Evolutionary conservation across 1,140 invertebrate genomes (phyloP).

Genomic region (Hyles vespertilio): DNA sequence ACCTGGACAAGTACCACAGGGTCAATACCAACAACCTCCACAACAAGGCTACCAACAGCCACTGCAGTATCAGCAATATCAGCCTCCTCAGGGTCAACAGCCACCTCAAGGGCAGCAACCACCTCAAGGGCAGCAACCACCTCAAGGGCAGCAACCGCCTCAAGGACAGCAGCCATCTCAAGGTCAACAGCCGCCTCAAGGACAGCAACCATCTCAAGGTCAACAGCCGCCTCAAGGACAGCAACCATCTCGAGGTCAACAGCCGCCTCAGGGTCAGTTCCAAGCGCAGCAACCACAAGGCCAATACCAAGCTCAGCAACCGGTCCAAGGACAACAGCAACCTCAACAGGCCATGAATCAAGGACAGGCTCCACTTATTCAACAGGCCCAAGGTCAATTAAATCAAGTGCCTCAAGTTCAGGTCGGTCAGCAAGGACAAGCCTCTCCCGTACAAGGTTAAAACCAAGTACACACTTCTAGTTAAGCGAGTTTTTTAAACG

Average conservation of each 20-base stretch:
- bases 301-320: conserved; percentile 22
- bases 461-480: conserved; percentile 1
- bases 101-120: conserved; percentile 14
- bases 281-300: conserved; percentile 25
- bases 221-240: conserved; percentile 19
- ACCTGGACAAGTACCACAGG: conserved; percentile 20
- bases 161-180: conserved; percentile 18
- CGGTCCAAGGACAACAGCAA: conserved; percentile 24
- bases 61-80: conserved; percentile 12
- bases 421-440: background rate
- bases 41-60: conserved; percentile 18
- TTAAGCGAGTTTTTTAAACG: background rate
- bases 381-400: background rate
- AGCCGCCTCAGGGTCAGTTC: conserved; percentile 23
- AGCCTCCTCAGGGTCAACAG: conserved; percentile 13
- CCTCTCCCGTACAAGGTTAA: conserved; percentile 4
- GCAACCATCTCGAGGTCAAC: conserved; percentile 20
- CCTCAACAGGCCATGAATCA: conserved; percentile 1
- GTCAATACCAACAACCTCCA: conserved; percentile 21
- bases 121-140: conserved; percentile 14
- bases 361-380: conserved; percentile 12
- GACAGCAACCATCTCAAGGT: conserved; percentile 18
- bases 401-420: background rate
- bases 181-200: conserved; percentile 23
- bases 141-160: conserved; percentile 20